Percentiles rank a stretch among this genome's conserved stretches.
These are phyloP conservation scores for Dryobotodes eremita DNA, from an alignment of 2,888 invertebrate genomes.

Conservation along the genomic window DNA sequence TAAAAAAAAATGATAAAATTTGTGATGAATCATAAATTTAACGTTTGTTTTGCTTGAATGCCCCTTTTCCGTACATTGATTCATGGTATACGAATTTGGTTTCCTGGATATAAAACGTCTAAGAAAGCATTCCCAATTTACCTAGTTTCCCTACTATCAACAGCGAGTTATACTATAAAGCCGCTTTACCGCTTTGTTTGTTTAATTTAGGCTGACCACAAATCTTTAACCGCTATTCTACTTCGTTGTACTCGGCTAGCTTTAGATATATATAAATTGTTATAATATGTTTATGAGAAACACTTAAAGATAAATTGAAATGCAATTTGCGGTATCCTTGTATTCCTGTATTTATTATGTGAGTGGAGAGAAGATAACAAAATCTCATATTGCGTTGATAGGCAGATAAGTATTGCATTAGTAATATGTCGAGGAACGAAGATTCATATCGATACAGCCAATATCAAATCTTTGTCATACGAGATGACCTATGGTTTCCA, in stretches of 20 bases:
- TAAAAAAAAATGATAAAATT: neutral
- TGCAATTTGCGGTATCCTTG: slow-evolving; percentile 25
- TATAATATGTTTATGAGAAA: neutral
- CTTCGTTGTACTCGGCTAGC: slow-evolving; percentile 19
- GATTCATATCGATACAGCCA: neutral
- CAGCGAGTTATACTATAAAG: slow-evolving; percentile 44
- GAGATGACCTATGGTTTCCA: neutral
- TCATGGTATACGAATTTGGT: neutral
- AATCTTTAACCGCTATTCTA: slow-evolving; percentile 51
- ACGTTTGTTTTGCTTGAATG: neutral
- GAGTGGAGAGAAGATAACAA: neutral
- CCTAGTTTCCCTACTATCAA: slow-evolving; percentile 45
- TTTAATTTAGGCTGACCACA: slow-evolving; percentile 59
- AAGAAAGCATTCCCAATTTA: slow-evolving; percentile 30
- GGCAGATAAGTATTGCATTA: neutral
- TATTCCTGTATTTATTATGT: slow-evolving; percentile 13
- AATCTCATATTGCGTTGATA: neutral
- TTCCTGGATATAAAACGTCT: slow-evolving; percentile 39
- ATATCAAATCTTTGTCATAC: neutral
- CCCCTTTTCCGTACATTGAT: neutral
- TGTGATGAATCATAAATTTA: neutral
- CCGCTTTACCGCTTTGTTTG: slow-evolving; percentile 50
- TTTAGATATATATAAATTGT: slow-evolving; percentile 9
- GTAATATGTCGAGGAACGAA: neutral
- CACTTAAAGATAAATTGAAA: slow-evolving; percentile 36